These are phyloP conservation scores for Limnephilus lunatus DNA, from an alignment of 2,888 invertebrate species.

Conservation along the genomic window DNA sequence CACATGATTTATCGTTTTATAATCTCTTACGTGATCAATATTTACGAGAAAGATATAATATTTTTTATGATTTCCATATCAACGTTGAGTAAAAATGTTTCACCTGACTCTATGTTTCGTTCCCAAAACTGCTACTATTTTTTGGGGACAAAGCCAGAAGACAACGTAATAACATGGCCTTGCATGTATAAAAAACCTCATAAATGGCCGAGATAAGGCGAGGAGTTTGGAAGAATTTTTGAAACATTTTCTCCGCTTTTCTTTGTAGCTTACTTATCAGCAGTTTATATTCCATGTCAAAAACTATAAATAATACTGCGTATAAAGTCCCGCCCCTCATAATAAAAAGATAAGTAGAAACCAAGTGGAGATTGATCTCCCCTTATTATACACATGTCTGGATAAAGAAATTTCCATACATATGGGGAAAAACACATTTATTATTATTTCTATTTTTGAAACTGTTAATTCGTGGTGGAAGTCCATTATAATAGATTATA, in stretches of 20 bases:
- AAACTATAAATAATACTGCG: constrained; percentile 53
- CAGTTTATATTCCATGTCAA: constrained; percentile 42
- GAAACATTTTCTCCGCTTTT: constrained; percentile 21
- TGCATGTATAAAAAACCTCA: constrained; percentile 28
- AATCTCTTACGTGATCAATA: neutral
- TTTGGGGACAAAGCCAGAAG: neutral
- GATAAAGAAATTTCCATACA: constrained; percentile 49
- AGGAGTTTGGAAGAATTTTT: constrained; percentile 12
- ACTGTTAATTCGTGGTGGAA: too few relatives aligned
- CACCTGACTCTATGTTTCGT: neutral
- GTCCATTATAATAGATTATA: too few relatives aligned
- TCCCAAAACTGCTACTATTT: neutral
- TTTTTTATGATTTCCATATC: neutral
- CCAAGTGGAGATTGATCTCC: constrained; percentile 40
- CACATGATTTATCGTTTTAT: neutral
- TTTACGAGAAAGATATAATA: neutral
- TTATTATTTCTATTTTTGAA: constrained; percentile 14
- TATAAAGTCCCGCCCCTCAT: constrained; percentile 25
- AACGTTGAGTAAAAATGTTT: neutral
- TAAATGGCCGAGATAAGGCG: constrained; percentile 49
- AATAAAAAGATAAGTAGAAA: constrained; percentile 51
- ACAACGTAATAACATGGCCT: neutral
- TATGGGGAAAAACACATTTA: neutral
- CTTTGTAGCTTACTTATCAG: constrained; percentile 31
- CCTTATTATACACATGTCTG: constrained; percentile 26